Percentiles rank a stretch among this genome's conserved stretches.
Conservation (phyloP, 64 coral and sea anemone genomes). For the Cladopsammia gracilis region DNA sequence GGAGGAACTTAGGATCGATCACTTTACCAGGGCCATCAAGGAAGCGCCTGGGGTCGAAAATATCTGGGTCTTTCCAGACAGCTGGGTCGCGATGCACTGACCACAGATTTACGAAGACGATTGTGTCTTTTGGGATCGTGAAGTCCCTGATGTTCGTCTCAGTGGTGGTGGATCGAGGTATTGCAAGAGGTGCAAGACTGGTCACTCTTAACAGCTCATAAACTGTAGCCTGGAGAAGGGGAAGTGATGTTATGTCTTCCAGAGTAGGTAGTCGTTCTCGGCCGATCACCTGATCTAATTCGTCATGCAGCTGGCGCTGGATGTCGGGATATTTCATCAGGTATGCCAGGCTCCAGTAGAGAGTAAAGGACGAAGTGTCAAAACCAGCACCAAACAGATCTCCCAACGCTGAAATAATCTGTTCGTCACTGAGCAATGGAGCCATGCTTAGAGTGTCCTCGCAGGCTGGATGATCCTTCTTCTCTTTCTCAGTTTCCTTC, state of each 20-base stretch:
- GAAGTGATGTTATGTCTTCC: conserved; percentile 67
- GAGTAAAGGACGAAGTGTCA: conserved; percentile 74
- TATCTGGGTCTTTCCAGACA: conserved; percentile 78
- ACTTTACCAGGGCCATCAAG: conserved; percentile 72
- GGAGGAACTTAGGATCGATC: conserved; percentile 18
- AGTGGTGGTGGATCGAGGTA: conserved; percentile 77
- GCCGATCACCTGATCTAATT: conserved; percentile 75
- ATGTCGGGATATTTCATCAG: conserved; percentile 72
- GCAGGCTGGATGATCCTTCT: background rate
- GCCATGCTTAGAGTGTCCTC: conserved; percentile 20
- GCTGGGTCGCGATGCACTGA: conserved; percentile 67
- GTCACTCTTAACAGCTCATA: conserved; percentile 77
- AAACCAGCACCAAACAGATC: conserved; percentile 91
- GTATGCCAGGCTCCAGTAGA: conserved; percentile 73
- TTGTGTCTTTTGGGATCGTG: conserved; percentile 86
- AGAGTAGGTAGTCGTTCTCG: conserved; percentile 50
- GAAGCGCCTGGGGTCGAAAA: conserved; percentile 81
- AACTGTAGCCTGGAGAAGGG: conserved; percentile 64
- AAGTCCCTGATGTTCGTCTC: conserved; percentile 70
- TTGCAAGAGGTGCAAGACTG: conserved; percentile 39
- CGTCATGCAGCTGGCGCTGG: conserved; percentile 67
- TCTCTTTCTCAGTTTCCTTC: conserved; percentile 44
- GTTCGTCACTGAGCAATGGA: conserved; percentile 36
- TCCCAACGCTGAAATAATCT: conserved; percentile 43
- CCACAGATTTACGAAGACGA: conserved; percentile 89